phyloP scores from a whole-genome alignment of 2,113 vertebrate genomes.

The Aegotheles bennettii region DNA sequence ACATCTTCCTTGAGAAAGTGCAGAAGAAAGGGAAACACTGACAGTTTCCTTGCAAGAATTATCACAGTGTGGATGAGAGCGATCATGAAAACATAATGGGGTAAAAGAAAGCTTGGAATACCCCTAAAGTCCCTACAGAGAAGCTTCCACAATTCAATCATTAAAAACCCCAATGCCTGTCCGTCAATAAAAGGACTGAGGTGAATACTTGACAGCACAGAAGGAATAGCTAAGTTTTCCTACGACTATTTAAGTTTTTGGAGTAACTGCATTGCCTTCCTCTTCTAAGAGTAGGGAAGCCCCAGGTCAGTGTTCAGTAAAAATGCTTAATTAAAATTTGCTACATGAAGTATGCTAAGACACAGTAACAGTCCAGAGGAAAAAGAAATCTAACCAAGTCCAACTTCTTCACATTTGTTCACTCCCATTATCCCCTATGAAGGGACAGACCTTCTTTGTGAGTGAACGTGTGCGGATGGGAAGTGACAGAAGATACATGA shows the following conservation, averaged over 20 bases:
- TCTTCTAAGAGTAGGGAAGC: slow-evolving; percentile 15
- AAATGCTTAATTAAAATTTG: background rate
- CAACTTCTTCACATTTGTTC: background rate
- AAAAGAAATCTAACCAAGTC: background rate
- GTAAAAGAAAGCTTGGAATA: background rate
- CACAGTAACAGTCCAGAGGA: background rate
- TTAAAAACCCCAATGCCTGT: background rate
- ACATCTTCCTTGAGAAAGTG: background rate
- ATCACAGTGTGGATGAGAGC: background rate
- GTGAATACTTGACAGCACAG: background rate
- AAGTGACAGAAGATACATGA: background rate
- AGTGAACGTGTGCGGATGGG: background rate
- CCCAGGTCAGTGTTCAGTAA: background rate
- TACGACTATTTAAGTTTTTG: background rate
- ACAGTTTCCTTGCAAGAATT: background rate
- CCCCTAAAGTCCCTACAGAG: background rate
- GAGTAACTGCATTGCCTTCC: background rate
- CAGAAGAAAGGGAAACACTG: background rate
- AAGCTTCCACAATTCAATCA: background rate
- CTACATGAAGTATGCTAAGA: slow-evolving; percentile 4
- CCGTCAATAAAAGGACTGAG: background rate
- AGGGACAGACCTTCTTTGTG: background rate
- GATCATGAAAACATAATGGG: background rate
- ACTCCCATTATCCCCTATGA: background rate
- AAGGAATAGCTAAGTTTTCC: background rate